These are phyloP conservation scores for Hassar affinis DNA, from an alignment of 2,113 vertebrate species.

Conservation along the genomic window DNA sequence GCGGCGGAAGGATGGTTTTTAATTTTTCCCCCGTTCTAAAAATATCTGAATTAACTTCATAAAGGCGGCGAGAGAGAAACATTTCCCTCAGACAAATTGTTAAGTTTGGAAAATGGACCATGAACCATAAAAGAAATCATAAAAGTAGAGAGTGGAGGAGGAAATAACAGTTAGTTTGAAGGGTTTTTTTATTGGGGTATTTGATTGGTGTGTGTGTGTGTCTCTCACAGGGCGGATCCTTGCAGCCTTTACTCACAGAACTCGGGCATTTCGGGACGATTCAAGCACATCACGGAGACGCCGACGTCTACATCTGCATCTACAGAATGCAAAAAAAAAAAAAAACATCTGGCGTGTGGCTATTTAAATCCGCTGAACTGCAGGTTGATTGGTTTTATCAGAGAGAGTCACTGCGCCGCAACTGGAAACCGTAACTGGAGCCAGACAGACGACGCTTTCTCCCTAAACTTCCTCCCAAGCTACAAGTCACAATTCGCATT, in stretches of 20 bases:
- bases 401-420: not conserved
- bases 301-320: slow-evolving; percentile 85
- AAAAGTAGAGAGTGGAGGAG: not conserved
- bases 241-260: slow-evolving; percentile 77
- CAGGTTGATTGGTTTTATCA: not conserved
- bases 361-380: slow-evolving; percentile 10
- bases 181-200: slow-evolving; percentile 1
- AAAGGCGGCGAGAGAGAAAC: not conserved
- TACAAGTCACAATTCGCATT: not conserved
- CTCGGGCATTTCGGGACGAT: slow-evolving; percentile 83
- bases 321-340: slow-evolving; percentile 71
- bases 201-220: slow-evolving; percentile 1
- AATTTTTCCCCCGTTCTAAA: not conserved
- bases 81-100: not conserved
- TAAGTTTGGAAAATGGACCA: not conserved
- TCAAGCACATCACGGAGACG: slow-evolving; percentile 86
- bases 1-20: not conserved
- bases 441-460: not conserved
- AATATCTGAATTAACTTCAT: slow-evolving; percentile 8
- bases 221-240: not conserved
- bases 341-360: not conserved
- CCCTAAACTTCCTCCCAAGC: not conserved
- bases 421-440: not conserved
- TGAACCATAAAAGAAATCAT: not conserved
- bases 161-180: not conserved